These are phyloP conservation scores for Mystacides longicornis DNA, from an alignment of 2,888 invertebrate species.

Conservation along the genomic window DNA sequence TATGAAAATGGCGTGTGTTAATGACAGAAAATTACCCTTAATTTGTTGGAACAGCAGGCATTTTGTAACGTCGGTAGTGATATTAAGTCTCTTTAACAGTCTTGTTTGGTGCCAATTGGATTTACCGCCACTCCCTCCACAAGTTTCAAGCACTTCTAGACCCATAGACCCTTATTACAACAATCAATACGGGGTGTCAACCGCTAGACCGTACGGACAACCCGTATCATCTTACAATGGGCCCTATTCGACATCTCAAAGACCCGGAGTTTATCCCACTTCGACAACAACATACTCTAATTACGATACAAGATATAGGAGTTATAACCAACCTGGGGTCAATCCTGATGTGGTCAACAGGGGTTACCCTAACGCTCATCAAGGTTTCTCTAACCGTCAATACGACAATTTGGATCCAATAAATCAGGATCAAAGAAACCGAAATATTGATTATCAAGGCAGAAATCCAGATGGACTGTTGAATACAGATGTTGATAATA, in stretches of 20 bases:
- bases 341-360: constrained; percentile 46
- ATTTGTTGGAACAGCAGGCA: constrained; percentile 30
- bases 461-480: constrained; percentile 25
- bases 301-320: constrained; percentile 23
- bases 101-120: constrained; percentile 40
- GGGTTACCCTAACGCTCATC: constrained; percentile 41
- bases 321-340: constrained; percentile 30
- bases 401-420: constrained; percentile 8
- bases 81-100: constrained; percentile 31
- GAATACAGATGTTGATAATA: constrained; percentile 41
- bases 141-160: constrained; percentile 33
- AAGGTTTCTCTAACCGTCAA: constrained; percentile 18
- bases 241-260: constrained; percentile 36
- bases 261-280: constrained; percentile 24
- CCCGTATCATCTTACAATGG: constrained; percentile 29
- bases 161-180: constrained; percentile 29
- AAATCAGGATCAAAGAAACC: constrained; percentile 30
- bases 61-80: constrained; percentile 28
- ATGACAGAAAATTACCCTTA: constrained; percentile 31
- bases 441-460: constrained; percentile 8
- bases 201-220: constrained; percentile 10
- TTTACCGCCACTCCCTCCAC: constrained; percentile 43
- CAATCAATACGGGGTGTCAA: constrained; percentile 29
- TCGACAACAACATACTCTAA: constrained; percentile 17
- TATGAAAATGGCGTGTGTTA: constrained; percentile 37